Percentiles rank a stretch among this genome's conserved stretches.
Evolutionary conservation across 2,113 vertebrate species (phyloP).

Genomic region (Neotoma lepida): DNA sequence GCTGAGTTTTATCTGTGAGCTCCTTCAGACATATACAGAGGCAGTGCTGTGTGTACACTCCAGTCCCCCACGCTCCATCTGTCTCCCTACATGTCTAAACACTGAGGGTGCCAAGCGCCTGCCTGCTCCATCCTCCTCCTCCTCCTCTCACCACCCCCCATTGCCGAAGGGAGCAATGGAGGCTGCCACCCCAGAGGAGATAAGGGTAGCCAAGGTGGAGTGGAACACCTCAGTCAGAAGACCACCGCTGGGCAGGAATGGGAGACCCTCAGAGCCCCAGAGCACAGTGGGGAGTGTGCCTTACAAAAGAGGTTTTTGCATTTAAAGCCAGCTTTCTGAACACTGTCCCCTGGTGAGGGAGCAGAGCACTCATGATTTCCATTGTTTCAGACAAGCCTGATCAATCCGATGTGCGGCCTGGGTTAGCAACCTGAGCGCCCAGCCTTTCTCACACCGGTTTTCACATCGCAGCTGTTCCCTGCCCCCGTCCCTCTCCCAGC

Average conservation of each 20-base stretch:
- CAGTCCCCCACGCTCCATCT: slow-evolving; percentile 82
- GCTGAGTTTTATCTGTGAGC: slow-evolving; percentile 83
- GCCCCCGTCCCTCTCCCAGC: neutral
- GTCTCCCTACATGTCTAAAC: slow-evolving; percentile 87
- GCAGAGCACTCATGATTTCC: neutral
- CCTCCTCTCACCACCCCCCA: slow-evolving; percentile 13
- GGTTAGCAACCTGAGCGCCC: neutral
- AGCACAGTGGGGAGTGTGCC: neutral
- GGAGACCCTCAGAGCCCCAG: neutral
- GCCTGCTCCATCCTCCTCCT: slow-evolving; percentile 68
- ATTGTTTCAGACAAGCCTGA: neutral
- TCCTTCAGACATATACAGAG: slow-evolving; percentile 85
- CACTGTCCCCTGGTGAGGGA: neutral
- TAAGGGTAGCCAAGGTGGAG: neutral
- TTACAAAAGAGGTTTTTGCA: slow-evolving; percentile 25
- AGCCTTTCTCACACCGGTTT: neutral
- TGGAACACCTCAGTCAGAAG: neutral
- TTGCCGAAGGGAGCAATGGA: neutral
- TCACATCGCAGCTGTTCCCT: neutral
- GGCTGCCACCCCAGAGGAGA: slow-evolving; percentile 50
- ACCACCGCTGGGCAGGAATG: neutral
- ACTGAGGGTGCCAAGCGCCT: slow-evolving; percentile 84
- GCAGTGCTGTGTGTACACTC: slow-evolving; percentile 84
- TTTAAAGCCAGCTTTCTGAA: slow-evolving; percentile 45
- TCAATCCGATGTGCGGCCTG: neutral